Evolutionary conservation across 2,888 invertebrate species (phyloP).

Genomic region (Tyria jacobaeae): DNA sequence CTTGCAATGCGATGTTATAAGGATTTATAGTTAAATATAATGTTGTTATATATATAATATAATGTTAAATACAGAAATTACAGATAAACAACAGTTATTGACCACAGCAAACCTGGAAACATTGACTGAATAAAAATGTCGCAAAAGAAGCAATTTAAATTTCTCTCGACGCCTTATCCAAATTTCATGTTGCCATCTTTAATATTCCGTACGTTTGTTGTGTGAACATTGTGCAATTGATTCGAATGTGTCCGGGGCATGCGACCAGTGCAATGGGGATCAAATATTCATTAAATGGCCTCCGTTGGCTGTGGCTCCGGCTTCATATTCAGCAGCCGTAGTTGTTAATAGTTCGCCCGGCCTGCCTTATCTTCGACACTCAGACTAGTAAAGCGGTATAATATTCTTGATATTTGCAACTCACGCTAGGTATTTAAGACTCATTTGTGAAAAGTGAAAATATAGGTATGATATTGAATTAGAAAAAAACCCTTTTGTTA

Average conservation of each 20-base stretch:
- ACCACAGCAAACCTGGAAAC: neutral
- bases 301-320: conserved; percentile 58
- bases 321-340: conserved; percentile 78
- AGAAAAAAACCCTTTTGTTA: too few relatives aligned
- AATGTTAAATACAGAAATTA: neutral
- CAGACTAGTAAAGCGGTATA: conserved; percentile 61
- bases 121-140: neutral
- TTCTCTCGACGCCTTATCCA: conserved; percentile 14
- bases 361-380: conserved; percentile 76
- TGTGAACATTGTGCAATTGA: conserved; percentile 63
- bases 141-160: conserved; percentile 7
- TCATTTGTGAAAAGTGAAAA: too few relatives aligned
- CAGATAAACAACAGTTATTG: neutral
- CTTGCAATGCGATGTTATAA: too few relatives aligned
- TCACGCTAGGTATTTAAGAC: neutral
- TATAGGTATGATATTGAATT: too few relatives aligned
- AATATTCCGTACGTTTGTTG: conserved; percentile 44
- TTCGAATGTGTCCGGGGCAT: conserved; percentile 65
- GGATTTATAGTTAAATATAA: too few relatives aligned
- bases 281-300: conserved; percentile 80
- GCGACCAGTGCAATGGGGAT: conserved; percentile 66
- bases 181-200: conserved; percentile 31
- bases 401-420: conserved; percentile 63
- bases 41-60: too few relatives aligned
- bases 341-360: conserved; percentile 77